A percentile compares a stretch with the other conserved stretches of the same genome.
These are phyloP conservation scores for Aplysia californica DNA, from an alignment of 1,140 invertebrate species.

Conservation along the genomic window DNA sequence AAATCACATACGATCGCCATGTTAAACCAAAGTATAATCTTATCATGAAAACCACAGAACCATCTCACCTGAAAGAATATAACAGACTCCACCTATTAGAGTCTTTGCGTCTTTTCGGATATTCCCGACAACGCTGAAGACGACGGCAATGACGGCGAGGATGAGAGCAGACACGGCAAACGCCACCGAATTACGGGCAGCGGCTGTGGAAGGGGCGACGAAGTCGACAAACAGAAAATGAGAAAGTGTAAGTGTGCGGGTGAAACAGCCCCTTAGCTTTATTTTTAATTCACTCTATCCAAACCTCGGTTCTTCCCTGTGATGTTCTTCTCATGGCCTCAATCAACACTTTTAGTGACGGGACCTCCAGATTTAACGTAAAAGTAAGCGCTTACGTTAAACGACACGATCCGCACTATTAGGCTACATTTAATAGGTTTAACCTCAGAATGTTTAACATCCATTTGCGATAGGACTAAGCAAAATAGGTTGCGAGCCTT, in stretches of 20 bases:
- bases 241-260: background rate
- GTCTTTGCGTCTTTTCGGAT: constrained; percentile 49
- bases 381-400: background rate
- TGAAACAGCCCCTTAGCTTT: no score
- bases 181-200: constrained; percentile 46
- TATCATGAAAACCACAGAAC: no score
- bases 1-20: no score
- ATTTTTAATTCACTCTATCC: no score
- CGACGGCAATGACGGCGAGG: constrained; percentile 45
- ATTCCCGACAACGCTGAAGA: constrained; percentile 48
- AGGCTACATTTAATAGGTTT: no score
- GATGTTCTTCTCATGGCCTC: no score
- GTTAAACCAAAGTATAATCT: no score
- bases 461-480: no score
- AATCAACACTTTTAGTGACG: background rate
- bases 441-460: no score
- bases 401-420: no score
- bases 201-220: constrained; percentile 34
- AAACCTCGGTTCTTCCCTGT: no score
- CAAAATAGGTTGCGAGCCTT: no score
- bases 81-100: constrained; percentile 48
- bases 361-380: background rate
- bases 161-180: constrained; percentile 46
- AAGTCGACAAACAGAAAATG: background rate
- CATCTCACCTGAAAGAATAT: constrained; percentile 50